Base-by-base conservation (phyloP, 2,113 vertebrate genomes). In the Brachionichthys hirsutus region DNA sequence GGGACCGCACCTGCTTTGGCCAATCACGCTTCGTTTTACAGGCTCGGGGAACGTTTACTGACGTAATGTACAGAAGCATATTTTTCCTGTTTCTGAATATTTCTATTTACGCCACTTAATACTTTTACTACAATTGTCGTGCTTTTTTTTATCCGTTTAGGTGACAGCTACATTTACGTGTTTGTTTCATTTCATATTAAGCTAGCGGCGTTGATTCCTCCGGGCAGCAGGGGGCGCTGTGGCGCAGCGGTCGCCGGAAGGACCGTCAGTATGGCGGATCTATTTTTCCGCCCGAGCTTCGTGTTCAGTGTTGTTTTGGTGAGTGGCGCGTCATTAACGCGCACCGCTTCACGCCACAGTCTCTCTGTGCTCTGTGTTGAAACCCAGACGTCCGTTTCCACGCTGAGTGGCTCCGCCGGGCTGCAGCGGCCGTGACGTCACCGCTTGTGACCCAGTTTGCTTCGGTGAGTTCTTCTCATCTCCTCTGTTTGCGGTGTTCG, bases 381-480 rank as follows among this genome's bases (percentile, higher is more conserved):
- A 52, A 24, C 2, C 3, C 2, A 11, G 2, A 1, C 20, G 17
- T 43, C 47, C 35, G 47, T 17, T 3, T 20, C 5, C 6, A 2
- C 19, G 0, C 12, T 1, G 12, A 6, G 2, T 24, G 24, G 40
- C 54, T n/a, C 24, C 15, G 1, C 36, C 17, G 45, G n/a, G 44
- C 57, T 1, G 14, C 3, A 15, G 66, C 56, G 2, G 36, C 51
- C 4, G 18, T 12, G 0, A 12, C 44, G 5, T 20, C 34, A 24
- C 41, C 9, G 30, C 63, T 75, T 69, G 67, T 71, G 51, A 67
- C 51, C 43, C 65, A 42, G 17, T 70, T 74, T 53, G 73, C 20
- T 62, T 60, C 16, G 77, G 80, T 85, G 72, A 81, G 80, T 83
- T 57, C 55, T 45, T 12, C 8, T 48, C 47, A 47, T 10, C 38